phyloP scores from a whole-genome alignment of 2,888 invertebrate species.

The Mellilla xanthometata region DNA sequence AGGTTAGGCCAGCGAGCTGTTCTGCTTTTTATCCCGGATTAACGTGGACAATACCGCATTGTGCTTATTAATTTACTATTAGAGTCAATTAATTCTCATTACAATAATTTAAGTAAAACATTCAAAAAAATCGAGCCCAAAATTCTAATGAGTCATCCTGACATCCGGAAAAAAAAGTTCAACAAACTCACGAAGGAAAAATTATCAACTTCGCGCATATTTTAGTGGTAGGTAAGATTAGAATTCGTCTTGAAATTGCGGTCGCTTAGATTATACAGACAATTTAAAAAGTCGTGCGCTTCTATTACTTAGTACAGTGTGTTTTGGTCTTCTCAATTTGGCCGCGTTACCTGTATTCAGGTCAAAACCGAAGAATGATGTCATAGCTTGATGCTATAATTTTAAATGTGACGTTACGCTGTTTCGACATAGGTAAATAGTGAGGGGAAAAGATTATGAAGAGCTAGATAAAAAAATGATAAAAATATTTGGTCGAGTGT shows the following conservation, averaged over 20 bases:
- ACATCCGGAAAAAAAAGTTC: slow-evolving; percentile 5
- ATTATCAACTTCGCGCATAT: slow-evolving; percentile 7
- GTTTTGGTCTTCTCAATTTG: slow-evolving; percentile 45
- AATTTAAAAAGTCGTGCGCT: slow-evolving; percentile 36
- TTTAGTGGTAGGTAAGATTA: slow-evolving; percentile 19
- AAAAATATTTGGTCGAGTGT: too few species aligned
- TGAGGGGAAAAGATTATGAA: slow-evolving; percentile 33
- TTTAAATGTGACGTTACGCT: slow-evolving; percentile 73
- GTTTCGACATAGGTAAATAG: slow-evolving; percentile 56
- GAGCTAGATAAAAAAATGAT: too few species aligned
- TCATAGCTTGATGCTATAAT: slow-evolving; percentile 66
- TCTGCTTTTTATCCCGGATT: too few species aligned
- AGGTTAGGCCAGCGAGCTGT: too few species aligned
- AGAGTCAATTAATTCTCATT: too few species aligned
- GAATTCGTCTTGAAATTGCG: slow-evolving; percentile 12
- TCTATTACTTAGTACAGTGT: slow-evolving; percentile 17
- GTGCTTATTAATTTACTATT: too few species aligned
- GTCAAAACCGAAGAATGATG: slow-evolving; percentile 61
- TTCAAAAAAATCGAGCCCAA: too few species aligned
- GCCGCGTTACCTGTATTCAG: slow-evolving; percentile 55
- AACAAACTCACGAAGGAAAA: slow-evolving; percentile 11
- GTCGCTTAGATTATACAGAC: slow-evolving; percentile 19
- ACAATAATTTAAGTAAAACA: too few species aligned
- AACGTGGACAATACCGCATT: too few species aligned
- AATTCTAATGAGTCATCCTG: background rate